These are phyloP conservation scores for Drosophila trichaetosa DNA, from an alignment of 2,888 invertebrate species.

Conservation along the genomic window DNA sequence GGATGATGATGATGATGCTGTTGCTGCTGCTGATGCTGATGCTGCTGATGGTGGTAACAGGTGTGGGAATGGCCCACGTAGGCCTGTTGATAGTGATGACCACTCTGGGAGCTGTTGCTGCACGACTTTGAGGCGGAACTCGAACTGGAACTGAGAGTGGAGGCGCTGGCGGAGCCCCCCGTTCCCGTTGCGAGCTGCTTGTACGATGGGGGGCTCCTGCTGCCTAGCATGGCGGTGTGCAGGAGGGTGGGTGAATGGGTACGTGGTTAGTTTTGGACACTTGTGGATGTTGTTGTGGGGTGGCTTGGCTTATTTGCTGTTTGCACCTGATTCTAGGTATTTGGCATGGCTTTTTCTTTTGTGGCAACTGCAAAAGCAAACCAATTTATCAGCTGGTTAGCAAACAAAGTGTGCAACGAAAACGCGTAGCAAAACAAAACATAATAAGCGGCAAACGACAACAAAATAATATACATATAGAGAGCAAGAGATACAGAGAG, in stretches of 20 bases:
- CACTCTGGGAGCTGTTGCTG: constrained; percentile 51
- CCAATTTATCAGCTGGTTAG: constrained; percentile 33
- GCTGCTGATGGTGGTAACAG: constrained; percentile 68
- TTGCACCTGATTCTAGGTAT: constrained; percentile 24
- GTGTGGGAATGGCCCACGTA: constrained; percentile 59
- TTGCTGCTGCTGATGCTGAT: constrained; percentile 49
- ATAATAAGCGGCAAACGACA: constrained; percentile 26
- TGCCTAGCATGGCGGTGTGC: constrained; percentile 75
- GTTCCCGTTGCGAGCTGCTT: constrained; percentile 75
- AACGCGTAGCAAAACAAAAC: constrained; percentile 67
- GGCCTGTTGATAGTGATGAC: constrained; percentile 56
- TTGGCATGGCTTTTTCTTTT: constrained; percentile 19
- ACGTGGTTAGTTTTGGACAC: constrained; percentile 42
- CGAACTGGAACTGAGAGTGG: constrained; percentile 44
- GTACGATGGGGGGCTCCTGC: constrained; percentile 83
- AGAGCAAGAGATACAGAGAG: constrained; percentile 1
- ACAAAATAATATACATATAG: neutral
- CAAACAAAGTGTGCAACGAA: constrained; percentile 29
- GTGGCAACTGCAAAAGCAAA: constrained; percentile 44
- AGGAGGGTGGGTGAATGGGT: constrained; percentile 44
- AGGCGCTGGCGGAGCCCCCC: constrained; percentile 82
- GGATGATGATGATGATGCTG: constrained; percentile 44
- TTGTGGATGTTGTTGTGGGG: constrained; percentile 22
- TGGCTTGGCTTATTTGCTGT: constrained; percentile 10
- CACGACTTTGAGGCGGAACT: constrained; percentile 27